These are phyloP conservation scores for Micropoecilia bifurca DNA, from an alignment of 2,797 vertebrate genomes.

Conservation along the genomic window DNA sequence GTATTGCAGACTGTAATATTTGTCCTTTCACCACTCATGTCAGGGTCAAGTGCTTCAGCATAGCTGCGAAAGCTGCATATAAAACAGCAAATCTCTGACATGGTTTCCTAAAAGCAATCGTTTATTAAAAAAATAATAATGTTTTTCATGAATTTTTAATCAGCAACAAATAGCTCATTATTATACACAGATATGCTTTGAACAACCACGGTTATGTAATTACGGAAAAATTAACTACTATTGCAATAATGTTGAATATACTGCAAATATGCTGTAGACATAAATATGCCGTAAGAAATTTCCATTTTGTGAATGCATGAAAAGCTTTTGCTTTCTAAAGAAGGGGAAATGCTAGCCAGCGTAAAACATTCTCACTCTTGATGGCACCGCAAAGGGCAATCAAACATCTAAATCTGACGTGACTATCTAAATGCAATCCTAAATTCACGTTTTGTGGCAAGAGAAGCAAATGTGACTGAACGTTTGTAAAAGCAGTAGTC, in stretches of 20 bases:
- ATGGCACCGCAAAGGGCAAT: conserved; percentile 35
- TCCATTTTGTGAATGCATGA: conserved; percentile 17
- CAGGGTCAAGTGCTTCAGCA: conserved; percentile 7
- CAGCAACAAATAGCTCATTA: conserved; percentile 42
- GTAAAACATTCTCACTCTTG: not conserved
- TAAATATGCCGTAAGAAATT: too few relatives aligned
- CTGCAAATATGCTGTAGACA: too few relatives aligned
- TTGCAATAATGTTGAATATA: conserved; percentile 32
- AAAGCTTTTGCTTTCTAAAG: conserved; percentile 9
- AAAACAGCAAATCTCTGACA: not conserved
- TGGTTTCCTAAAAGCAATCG: conserved; percentile 6
- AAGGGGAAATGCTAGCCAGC: conserved; percentile 6
- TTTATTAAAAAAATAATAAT: conserved; percentile 19
- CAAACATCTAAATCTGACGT: not conserved
- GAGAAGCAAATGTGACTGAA: conserved; percentile 14
- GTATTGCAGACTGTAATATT: conserved; percentile 31
- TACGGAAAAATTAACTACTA: conserved; percentile 22
- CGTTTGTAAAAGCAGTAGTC: conserved; percentile 18
- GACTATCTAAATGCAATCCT: conserved; percentile 12
- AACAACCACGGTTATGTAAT: conserved; percentile 35
- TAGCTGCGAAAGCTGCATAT: conserved; percentile 3
- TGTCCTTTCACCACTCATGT: conserved; percentile 31
- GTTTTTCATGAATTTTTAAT: conserved; percentile 42
- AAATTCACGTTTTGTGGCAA: conserved; percentile 2
- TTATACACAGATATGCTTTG: conserved; percentile 45